Evolutionary conservation across 2,797 vertebrate species (phyloP).

Genomic region (Allobates femoralis): DNA sequence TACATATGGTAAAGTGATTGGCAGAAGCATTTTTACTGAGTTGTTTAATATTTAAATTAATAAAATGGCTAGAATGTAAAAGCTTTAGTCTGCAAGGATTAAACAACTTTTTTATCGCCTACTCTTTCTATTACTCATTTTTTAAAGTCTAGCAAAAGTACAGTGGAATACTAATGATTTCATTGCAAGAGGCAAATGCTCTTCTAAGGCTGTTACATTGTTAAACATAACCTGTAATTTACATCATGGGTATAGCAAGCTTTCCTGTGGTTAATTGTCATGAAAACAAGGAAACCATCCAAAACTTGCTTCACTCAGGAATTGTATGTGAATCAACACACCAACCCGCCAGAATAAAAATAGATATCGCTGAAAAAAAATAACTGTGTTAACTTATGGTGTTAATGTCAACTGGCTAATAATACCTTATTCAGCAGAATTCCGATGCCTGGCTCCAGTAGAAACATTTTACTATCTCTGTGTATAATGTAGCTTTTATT

Average conservation of each 20-base stretch:
- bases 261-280: conserved; percentile 55
- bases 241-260: conserved; percentile 27
- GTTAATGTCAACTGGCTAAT: not conserved
- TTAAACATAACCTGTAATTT: conserved; percentile 57
- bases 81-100: conserved; percentile 13
- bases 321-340: not conserved
- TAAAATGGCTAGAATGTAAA: not conserved
- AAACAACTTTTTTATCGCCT: conserved; percentile 54
- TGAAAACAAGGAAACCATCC: conserved; percentile 22
- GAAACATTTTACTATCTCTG: too few relatives aligned
- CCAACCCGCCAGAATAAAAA: not conserved
- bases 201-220: conserved; percentile 26
- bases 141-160: conserved; percentile 33
- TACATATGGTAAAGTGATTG: not conserved
- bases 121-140: conserved; percentile 56
- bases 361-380: not conserved
- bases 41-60: not conserved
- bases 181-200: conserved; percentile 37
- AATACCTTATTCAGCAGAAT: not conserved
- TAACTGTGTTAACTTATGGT: not conserved
- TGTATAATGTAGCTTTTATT: not conserved
- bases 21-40: not conserved
- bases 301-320: conserved; percentile 20
- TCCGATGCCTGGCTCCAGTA: not conserved
- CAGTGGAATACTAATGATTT: conserved; percentile 49